These are phyloP conservation scores for Geophilus truncorum DNA, from an alignment of 2,888 invertebrate species.

Conservation along the genomic window DNA sequence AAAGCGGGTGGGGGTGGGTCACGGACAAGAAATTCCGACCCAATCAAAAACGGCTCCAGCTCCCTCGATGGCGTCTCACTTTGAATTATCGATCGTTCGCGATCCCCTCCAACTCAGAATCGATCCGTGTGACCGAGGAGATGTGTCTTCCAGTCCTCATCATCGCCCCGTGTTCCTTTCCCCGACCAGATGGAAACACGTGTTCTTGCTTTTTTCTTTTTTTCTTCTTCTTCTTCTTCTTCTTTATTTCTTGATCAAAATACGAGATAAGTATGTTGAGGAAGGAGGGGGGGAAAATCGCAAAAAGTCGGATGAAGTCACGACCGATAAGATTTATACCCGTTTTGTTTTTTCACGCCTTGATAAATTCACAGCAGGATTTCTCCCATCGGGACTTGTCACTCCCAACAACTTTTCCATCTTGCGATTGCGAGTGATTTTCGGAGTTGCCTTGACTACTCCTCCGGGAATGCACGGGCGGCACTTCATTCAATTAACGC, in stretches of 20 bases:
- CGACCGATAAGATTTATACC: not conserved
- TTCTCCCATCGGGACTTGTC: not conserved
- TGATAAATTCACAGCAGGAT: not conserved
- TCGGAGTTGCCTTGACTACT: not conserved
- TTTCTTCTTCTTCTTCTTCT: not conserved
- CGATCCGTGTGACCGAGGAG: not conserved
- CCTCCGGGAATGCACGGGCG: not conserved
- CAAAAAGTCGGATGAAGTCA: not conserved
- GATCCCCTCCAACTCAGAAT: not conserved
- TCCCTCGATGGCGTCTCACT: not conserved
- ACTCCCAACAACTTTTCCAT: not conserved
- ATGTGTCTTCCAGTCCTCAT: not conserved
- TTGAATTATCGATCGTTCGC: not conserved
- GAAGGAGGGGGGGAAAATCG: not conserved
- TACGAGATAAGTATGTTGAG: not conserved
- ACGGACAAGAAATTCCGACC: not conserved
- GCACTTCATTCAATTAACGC: not conserved
- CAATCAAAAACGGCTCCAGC: not conserved
- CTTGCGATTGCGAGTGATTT: not conserved
- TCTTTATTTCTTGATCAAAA: not conserved
- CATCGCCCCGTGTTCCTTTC: not conserved
- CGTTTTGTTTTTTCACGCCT: not conserved
- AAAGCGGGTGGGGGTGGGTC: not conserved
- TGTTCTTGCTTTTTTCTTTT: not conserved
- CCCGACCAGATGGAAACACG: not conserved